Evolutionary conservation across 2,888 invertebrate genomes (phyloP), one percentile per base, ranked within the genome.

Genomic region (Gasteruption jaculator): DNA sequence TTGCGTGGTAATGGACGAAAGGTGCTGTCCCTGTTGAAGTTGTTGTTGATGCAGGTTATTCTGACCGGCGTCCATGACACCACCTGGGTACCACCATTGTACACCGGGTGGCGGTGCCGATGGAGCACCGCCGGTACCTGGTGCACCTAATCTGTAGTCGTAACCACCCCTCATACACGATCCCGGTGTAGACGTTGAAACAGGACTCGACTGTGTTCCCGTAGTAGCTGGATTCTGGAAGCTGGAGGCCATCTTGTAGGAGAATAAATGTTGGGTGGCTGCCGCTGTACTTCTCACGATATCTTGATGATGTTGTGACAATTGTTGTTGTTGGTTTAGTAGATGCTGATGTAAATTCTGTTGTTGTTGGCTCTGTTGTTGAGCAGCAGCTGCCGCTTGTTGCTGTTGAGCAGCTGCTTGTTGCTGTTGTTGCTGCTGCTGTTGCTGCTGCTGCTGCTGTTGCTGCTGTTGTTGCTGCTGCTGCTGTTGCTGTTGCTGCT

Each of bases 211-310:
- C 74, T 74, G 79, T 64, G 74, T 77, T 74, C 79, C 78, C 66
- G 79, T 82, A 72, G 79, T 82, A 73, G 78, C 75, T 60, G 81
- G 79, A 71, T 80, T 81, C 61, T 86, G 81, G 77, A 88, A 87
- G 71, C 85, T 85, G 71, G 85, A 83, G 62, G 86, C 83, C 86
- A 89, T 87, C 79, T 88, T 89, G 72, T 89, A 89, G 50, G 84
- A 83, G 71, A 87, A 88, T 57, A 87, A 76, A 72, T 87, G 87
- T 67, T 86, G 86, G 55, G 79, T 77, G 49, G 75, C 76, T 48
- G 77, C 74, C 33, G 79, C 76, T 54, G 78, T 76, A 61, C 77
- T 78, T 61, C 78, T 76, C 50, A 75, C 78, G 46, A 76, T 76
- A 38, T 74, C 73, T 54, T 72, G 72, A 58, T 76, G 74, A 57